These are phyloP conservation scores for Aromia moschata DNA, from an alignment of 2,888 invertebrate genomes.

Conservation along the genomic window DNA sequence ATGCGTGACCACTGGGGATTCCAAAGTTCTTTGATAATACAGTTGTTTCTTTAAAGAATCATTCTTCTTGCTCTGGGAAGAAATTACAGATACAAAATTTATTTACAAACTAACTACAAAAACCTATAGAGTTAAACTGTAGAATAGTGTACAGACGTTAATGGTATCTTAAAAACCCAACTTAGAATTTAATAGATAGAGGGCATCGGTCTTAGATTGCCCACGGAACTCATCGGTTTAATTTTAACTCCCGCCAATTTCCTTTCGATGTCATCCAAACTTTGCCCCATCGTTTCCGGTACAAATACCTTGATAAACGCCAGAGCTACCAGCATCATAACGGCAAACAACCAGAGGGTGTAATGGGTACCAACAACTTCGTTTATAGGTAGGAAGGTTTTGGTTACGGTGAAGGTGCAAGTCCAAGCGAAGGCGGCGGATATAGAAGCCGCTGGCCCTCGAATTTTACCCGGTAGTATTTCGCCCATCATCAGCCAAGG, in stretches of 20 bases:
- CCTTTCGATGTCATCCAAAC: constrained; percentile 86
- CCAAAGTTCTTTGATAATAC: too few species aligned
- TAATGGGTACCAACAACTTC: constrained; percentile 71
- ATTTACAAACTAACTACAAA: too few species aligned
- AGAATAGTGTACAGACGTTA: too few species aligned
- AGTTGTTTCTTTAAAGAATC: too few species aligned
- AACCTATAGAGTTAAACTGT: too few species aligned
- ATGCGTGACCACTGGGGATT: too few species aligned
- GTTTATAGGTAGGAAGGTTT: constrained; percentile 78
- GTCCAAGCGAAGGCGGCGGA: constrained; percentile 91
- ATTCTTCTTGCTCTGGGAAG: too few species aligned
- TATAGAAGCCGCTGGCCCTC: constrained; percentile 87
- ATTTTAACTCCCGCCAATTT: constrained; percentile 66
- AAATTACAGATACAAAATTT: too few species aligned
- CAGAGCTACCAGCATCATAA: constrained; percentile 75
- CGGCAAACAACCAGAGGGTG: constrained; percentile 82
- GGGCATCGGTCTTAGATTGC: constrained; percentile 82
- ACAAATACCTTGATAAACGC: constrained; percentile 84
- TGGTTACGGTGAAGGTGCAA: constrained; percentile 87
- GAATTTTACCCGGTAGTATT: constrained; percentile 84
- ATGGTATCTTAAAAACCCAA: too few species aligned
- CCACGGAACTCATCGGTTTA: constrained; percentile 75
- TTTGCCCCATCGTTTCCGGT: constrained; percentile 77
- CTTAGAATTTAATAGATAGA: constrained; percentile 28
- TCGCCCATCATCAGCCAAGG: constrained; percentile 86